These are phyloP conservation scores for Mayetiola destructor DNA, from an alignment of 2,888 invertebrate genomes.

Conservation along the genomic window DNA sequence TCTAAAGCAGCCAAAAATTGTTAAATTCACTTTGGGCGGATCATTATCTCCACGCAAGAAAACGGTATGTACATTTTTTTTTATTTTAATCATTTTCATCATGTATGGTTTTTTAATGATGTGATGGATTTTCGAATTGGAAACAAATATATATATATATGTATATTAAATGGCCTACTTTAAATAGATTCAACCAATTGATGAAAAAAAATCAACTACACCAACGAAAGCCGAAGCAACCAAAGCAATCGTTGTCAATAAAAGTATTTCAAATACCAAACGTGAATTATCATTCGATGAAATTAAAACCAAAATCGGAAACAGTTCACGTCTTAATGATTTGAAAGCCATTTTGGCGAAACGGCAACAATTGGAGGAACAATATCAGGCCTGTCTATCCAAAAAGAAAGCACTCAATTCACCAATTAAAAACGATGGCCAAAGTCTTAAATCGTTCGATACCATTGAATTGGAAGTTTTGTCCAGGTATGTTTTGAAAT, in stretches of 20 bases:
- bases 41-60: constrained; percentile 15
- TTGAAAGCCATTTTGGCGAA: constrained; percentile 51
- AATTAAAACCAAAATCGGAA: constrained; percentile 49
- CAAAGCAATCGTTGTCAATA: constrained; percentile 33
- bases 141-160: no score
- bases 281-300: constrained; percentile 54
- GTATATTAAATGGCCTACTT: no score
- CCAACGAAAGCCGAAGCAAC: constrained; percentile 21
- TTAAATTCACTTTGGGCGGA: constrained; percentile 13
- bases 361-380: constrained; percentile 48
- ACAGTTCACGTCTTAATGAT: constrained; percentile 54
- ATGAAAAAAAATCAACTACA: constrained; percentile 27
- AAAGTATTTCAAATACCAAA: constrained; percentile 31
- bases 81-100: not conserved
- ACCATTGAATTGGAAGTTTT: constrained; percentile 63
- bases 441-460: constrained; percentile 48
- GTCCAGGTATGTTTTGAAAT: constrained; percentile 43
- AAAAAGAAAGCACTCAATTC: constrained; percentile 30
- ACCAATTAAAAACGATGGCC: constrained; percentile 25
- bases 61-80: constrained; percentile 24
- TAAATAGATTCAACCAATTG: constrained; percentile 21
- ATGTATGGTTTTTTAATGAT: not conserved
- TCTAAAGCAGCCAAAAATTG: constrained; percentile 24
- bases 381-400: constrained; percentile 33
- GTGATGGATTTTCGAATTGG: constrained; percentile 21